Percentiles rank a stretch among this genome's conserved stretches.
phyloP scores from a whole-genome alignment of 2,888 invertebrate species.

The Brenthis hecate region DNA sequence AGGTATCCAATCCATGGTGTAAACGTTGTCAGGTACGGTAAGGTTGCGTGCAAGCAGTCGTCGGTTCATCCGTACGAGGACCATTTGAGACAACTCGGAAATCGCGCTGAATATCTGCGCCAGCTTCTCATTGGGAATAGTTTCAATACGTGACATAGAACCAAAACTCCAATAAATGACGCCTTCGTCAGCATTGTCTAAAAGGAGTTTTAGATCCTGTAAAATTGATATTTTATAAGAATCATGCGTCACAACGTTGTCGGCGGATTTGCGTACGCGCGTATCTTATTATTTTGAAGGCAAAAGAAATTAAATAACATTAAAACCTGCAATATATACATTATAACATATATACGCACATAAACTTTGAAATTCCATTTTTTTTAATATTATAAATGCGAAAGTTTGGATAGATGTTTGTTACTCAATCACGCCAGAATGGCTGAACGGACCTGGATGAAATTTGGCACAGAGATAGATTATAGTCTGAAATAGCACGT shows the following conservation, averaged over 20 bases:
- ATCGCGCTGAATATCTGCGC: conserved; percentile 76
- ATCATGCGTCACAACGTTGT: background rate
- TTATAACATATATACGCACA: too few relatives aligned
- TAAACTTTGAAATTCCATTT: too few relatives aligned
- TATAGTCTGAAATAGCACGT: too few relatives aligned
- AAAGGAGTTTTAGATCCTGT: conserved; percentile 46
- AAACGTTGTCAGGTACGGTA: conserved; percentile 75
- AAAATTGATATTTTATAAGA: conserved; percentile 14
- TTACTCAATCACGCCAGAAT: too few relatives aligned
- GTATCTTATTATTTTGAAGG: too few relatives aligned
- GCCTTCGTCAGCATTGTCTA: conserved; percentile 74
- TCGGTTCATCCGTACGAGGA: conserved; percentile 81
- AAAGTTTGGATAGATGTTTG: too few relatives aligned
- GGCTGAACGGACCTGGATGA: too few relatives aligned
- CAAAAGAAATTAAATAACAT: too few relatives aligned
- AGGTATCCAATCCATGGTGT: conserved; percentile 80
- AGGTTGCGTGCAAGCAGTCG: conserved; percentile 69
- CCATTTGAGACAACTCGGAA: conserved; percentile 75
- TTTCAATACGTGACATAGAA: conserved; percentile 81
- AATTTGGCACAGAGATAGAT: too few relatives aligned
- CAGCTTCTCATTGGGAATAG: conserved; percentile 72
- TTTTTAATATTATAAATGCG: too few relatives aligned
- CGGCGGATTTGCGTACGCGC: too few relatives aligned
- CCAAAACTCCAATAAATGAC: conserved; percentile 84
- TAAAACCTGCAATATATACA: too few relatives aligned